Percentiles rank a stretch among this genome's conserved stretches.
phyloP scores from a whole-genome alignment of 2,888 invertebrate species.

The Calliphora vomitoria region DNA sequence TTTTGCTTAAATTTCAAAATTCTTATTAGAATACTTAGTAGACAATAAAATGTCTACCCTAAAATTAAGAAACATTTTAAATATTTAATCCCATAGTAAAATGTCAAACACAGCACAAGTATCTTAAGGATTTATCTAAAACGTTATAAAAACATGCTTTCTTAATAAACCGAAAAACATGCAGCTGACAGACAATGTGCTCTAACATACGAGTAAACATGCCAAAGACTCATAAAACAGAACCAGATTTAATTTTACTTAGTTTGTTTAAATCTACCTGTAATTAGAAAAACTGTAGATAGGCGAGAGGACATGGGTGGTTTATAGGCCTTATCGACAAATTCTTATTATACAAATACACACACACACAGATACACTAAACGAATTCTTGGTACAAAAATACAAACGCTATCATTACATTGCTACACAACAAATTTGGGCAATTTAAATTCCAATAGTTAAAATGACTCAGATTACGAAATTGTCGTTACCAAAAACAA shows the following conservation, averaged over 20 bases:
- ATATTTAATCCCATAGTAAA: not conserved
- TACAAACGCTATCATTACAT: not conserved
- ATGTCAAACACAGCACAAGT: not conserved
- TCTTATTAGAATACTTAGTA: not conserved
- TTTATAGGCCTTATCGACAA: not conserved
- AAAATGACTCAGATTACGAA: conserved; percentile 9
- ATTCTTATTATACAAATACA: conserved; percentile 7
- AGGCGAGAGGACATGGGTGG: conserved; percentile 19
- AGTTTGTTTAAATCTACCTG: conserved; percentile 31
- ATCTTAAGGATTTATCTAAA: conserved; percentile 31
- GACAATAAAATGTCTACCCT: not conserved
- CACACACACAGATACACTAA: not conserved
- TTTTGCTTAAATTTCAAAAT: no score
- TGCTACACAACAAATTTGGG: not conserved
- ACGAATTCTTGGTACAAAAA: not conserved
- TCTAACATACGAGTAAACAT: not conserved
- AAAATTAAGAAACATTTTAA: not conserved
- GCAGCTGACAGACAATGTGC: conserved; percentile 28
- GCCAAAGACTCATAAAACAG: not conserved
- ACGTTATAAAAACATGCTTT: not conserved
- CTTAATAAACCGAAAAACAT: conserved; percentile 23
- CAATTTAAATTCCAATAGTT: conserved; percentile 35
- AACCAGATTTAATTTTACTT: not conserved
- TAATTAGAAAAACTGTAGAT: conserved; percentile 9
- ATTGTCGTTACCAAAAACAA: not conserved